phyloP scores from a whole-genome alignment of 2,113 vertebrate species.

The human (Homo sapiens) region GRCh38 chr4:20532001-20532500 shows the following conservation, averaged over 20 bases:
- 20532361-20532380: slow-evolving; percentile 75
- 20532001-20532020: slow-evolving; percentile 97
- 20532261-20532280: background rate
- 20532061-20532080: slow-evolving; percentile 80
- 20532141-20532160: slow-evolving; percentile 43
- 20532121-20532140: slow-evolving; percentile 24
- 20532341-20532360: slow-evolving; percentile 65
- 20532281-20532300: slow-evolving; percentile 72
- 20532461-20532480: slow-evolving; percentile 76
- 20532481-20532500: slow-evolving; percentile 66
- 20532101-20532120: background rate
- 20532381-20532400: slow-evolving; percentile 70
- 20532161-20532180: slow-evolving; percentile 4
- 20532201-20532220: slow-evolving; percentile 34
- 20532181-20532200: slow-evolving; percentile 18
- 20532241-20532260: background rate
- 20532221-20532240: background rate
- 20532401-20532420: slow-evolving; percentile 75
- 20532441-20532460: slow-evolving; percentile 81
- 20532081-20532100: background rate
- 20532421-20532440: slow-evolving; percentile 84
- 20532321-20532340: slow-evolving; percentile 55
- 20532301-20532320: slow-evolving; percentile 65
- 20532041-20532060: slow-evolving; percentile 98
- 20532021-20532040: slow-evolving; percentile 98